Evolutionary conservation across 2,888 invertebrate genomes (phyloP).

Genomic region (Drosophila neotestacea): DNA sequence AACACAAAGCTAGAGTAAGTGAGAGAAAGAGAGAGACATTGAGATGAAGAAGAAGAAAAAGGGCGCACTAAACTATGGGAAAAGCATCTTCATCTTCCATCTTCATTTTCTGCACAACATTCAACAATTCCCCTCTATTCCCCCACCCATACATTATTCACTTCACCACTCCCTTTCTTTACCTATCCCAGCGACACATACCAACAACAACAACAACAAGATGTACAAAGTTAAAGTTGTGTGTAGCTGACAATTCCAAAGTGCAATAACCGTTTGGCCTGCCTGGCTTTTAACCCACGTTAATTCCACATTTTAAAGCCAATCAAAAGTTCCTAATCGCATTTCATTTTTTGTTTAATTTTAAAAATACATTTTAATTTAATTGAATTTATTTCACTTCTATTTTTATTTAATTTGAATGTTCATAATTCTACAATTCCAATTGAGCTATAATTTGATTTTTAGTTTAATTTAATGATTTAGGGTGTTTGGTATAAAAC

Average conservation of each 20-base stretch:
- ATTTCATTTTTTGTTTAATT: neutral
- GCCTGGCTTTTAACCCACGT: constrained; percentile 47
- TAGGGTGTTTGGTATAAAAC: no score
- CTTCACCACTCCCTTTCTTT: neutral
- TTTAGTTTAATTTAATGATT: no score
- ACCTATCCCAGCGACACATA: constrained; percentile 12
- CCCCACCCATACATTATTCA: neutral
- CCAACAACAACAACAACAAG: constrained; percentile 26
- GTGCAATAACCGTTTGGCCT: constrained; percentile 71
- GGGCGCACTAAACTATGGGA: constrained; percentile 50
- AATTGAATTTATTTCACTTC: no score
- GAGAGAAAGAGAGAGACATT: neutral
- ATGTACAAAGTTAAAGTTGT: constrained; percentile 43
- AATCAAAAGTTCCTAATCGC: constrained; percentile 6
- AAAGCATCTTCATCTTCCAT: constrained; percentile 36
- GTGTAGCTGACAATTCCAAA: constrained; percentile 65
- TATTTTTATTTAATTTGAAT: no score
- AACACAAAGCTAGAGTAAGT: constrained; percentile 14
- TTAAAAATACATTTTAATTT: neutral
- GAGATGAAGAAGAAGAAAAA: constrained; percentile 8
- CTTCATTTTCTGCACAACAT: constrained; percentile 41
- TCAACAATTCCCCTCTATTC: no score
- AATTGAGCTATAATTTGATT: no score
- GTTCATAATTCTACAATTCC: no score
- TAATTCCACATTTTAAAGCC: constrained; percentile 5